phyloP scores from a whole-genome alignment of 2,797 vertebrate genomes.

The Mus caroli region DNA sequence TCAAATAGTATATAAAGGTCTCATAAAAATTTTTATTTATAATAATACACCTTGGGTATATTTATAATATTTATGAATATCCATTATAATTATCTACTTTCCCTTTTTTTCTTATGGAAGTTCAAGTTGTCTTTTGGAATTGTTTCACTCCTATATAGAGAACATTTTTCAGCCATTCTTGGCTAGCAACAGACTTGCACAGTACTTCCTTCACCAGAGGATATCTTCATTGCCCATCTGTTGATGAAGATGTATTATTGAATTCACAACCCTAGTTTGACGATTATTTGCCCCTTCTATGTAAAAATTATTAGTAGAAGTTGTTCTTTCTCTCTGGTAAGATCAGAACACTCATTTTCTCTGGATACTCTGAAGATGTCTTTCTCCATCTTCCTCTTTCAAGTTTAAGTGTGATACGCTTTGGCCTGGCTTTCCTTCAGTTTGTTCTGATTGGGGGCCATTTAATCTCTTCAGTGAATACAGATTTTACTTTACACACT shows the following conservation, averaged over 20 bases:
- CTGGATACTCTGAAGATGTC: background rate
- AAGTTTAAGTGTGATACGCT: background rate
- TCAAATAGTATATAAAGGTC: background rate
- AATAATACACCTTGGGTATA: background rate
- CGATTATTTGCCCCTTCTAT: background rate
- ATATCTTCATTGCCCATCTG: background rate
- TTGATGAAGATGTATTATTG: background rate
- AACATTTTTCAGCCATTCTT: constrained; percentile 23
- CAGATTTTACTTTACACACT: background rate
- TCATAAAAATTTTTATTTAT: background rate
- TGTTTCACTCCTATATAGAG: background rate
- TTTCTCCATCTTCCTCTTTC: background rate
- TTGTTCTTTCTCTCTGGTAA: background rate
- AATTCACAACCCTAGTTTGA: background rate
- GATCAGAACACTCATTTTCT: background rate
- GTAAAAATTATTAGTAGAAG: background rate
- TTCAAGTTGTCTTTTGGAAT: background rate
- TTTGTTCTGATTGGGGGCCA: background rate
- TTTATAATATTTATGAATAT: background rate
- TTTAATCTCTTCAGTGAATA: background rate
- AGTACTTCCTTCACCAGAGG: background rate
- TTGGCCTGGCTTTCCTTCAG: background rate
- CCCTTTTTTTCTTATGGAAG: background rate
- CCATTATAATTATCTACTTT: background rate
- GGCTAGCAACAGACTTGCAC: background rate